Evolutionary conservation across 2,888 invertebrate species (phyloP).

Genomic region (Tetanocera ferruginea): DNA sequence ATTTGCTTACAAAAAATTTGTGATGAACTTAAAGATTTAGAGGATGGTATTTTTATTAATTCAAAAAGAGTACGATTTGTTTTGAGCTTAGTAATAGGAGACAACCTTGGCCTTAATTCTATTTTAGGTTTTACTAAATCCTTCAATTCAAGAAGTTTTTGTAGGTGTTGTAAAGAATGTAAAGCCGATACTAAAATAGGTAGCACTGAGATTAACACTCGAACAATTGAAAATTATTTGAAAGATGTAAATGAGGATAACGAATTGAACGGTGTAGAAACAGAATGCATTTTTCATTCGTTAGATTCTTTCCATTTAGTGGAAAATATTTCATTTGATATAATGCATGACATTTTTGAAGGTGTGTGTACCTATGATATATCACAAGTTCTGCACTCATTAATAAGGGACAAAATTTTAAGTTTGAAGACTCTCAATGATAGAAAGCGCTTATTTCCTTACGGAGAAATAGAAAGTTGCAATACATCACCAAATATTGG

Average conservation of each 20-base stretch:
- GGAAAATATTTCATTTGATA: conserved; percentile 16
- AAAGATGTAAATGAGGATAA: neutral
- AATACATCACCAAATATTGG: neutral
- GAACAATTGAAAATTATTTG: conserved; percentile 16
- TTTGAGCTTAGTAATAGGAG: conserved; percentile 5
- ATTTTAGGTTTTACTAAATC: conserved; percentile 13
- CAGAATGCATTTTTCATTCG: conserved; percentile 16
- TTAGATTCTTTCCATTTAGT: neutral
- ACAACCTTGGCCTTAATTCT: conserved; percentile 22
- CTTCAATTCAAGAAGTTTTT: conserved; percentile 10
- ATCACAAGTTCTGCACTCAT: neutral
- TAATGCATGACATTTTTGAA: conserved; percentile 28
- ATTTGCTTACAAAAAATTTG: conserved; percentile 14
- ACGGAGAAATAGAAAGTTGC: neutral
- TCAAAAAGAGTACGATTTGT: conserved; percentile 7
- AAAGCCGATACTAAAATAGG: neutral
- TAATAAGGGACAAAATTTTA: neutral
- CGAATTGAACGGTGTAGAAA: neutral
- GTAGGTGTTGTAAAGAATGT: neutral
- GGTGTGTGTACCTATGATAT: conserved; percentile 15
- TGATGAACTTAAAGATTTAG: conserved; percentile 8
- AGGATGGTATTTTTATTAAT: neutral
- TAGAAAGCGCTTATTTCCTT: neutral
- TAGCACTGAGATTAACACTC: neutral
- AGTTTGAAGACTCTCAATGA: neutral